phyloP scores from a whole-genome alignment of 2,888 invertebrate genomes.

The Calameuta pallipes region DNA sequence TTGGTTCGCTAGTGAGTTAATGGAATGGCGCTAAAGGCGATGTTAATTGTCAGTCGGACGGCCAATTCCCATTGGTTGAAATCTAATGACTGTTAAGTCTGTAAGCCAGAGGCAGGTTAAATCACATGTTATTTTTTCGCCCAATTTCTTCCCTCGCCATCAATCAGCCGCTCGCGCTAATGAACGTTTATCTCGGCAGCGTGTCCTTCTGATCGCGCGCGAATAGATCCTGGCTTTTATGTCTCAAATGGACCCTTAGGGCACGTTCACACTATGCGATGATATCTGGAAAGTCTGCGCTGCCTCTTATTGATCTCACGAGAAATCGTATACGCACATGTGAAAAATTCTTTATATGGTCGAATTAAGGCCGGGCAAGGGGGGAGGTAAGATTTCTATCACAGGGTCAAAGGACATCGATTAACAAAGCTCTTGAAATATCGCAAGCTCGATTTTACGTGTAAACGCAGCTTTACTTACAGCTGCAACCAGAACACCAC shows the following conservation, averaged over 20 bases:
- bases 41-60: background rate
- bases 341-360: background rate
- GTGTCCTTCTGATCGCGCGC: background rate
- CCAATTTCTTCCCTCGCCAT: conserved; percentile 4
- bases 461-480: conserved; percentile 28
- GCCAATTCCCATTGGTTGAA: background rate
- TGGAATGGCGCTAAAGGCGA: background rate
- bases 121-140: background rate
- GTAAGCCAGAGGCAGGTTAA: background rate
- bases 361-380: background rate
- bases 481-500: conserved; percentile 31
- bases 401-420: background rate
- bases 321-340: background rate
- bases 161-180: conserved; percentile 5
- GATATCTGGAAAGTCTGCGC: background rate
- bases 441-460: background rate
- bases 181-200: background rate
- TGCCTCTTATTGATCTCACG: background rate
- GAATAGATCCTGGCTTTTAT: background rate
- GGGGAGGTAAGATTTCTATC: conserved; percentile 11
- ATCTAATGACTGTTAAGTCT: background rate
- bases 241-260: background rate
- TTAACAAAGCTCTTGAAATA: background rate
- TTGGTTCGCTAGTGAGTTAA: background rate
- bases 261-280: background rate